Conservation (phyloP, 2,888 invertebrate species). For the Drosophila gaucha region DNA sequence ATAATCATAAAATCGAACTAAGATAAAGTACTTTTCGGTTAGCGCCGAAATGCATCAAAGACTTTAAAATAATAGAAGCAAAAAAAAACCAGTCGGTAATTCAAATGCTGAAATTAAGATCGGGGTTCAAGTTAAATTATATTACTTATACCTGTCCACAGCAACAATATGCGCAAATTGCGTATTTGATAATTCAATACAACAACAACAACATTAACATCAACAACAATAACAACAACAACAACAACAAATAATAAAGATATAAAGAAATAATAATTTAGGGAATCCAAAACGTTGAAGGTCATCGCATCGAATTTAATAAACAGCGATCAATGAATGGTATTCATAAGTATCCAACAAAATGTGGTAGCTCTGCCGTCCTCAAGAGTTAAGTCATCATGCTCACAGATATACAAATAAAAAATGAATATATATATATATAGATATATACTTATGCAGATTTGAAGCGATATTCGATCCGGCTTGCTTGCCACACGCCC, state of each 20-base stretch:
- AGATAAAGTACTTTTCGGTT: slow-evolving; percentile 43
- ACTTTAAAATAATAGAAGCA: slow-evolving; percentile 23
- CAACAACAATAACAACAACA: neutral
- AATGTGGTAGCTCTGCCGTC: slow-evolving; percentile 27
- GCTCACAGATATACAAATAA: neutral
- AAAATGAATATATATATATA: neutral
- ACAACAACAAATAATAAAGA: neutral
- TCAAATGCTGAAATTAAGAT: slow-evolving; percentile 26
- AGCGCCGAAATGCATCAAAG: slow-evolving; percentile 35
- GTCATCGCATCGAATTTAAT: slow-evolving; percentile 38
- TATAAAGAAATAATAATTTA: slow-evolving; percentile 38
- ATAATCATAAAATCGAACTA: slow-evolving; percentile 4
- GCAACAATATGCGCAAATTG: slow-evolving; percentile 43
- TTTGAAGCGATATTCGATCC: neutral
- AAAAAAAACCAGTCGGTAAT: slow-evolving; percentile 32
- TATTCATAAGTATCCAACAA: slow-evolving; percentile 25
- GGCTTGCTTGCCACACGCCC: slow-evolving; percentile 13
- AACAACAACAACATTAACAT: slow-evolving; percentile 5
- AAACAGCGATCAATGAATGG: slow-evolving; percentile 40
- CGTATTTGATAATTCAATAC: slow-evolving; percentile 49
- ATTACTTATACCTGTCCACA: too few relatives aligned
- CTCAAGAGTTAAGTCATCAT: slow-evolving; percentile 32
- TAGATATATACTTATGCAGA: neutral
- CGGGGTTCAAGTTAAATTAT: slow-evolving; percentile 14
- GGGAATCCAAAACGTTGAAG: slow-evolving; percentile 44